phyloP scores from a whole-genome alignment of 2,113 vertebrate species.

The Donacobius atricapilla region DNA sequence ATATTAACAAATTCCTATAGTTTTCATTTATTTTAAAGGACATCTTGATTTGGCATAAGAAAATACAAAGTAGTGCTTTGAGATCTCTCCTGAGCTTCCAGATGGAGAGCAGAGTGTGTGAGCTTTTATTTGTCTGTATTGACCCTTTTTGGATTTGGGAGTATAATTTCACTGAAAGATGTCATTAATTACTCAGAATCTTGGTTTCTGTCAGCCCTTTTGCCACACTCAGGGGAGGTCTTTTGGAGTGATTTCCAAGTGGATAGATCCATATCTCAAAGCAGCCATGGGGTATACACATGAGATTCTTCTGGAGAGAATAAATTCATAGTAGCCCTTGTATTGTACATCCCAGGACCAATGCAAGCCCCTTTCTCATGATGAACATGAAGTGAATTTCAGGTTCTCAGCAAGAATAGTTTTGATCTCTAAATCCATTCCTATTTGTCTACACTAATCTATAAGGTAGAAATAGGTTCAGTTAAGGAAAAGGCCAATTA shows the following conservation, averaged over 20 bases:
- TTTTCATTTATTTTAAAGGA: neutral
- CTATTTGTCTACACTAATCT: neutral
- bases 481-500: neutral
- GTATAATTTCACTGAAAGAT: neutral
- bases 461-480: neutral
- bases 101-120: neutral
- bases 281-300: neutral
- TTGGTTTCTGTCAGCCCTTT: neutral
- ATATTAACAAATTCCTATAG: neutral
- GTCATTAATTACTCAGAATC: neutral
- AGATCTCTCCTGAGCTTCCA: neutral
- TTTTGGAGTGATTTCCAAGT: neutral
- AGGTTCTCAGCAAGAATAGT: neutral
- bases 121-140: neutral
- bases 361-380: fast-evolving
- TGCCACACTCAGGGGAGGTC: neutral
- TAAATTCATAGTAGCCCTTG: neutral
- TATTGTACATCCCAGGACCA: neutral
- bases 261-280: neutral
- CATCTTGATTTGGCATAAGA: neutral
- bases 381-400: neutral
- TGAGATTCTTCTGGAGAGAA: neutral
- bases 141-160: neutral
- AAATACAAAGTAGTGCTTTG: neutral
- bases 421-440: neutral